Base-by-base conservation (phyloP, 2,888 invertebrate species). In the Panorpa germanica region DNA sequence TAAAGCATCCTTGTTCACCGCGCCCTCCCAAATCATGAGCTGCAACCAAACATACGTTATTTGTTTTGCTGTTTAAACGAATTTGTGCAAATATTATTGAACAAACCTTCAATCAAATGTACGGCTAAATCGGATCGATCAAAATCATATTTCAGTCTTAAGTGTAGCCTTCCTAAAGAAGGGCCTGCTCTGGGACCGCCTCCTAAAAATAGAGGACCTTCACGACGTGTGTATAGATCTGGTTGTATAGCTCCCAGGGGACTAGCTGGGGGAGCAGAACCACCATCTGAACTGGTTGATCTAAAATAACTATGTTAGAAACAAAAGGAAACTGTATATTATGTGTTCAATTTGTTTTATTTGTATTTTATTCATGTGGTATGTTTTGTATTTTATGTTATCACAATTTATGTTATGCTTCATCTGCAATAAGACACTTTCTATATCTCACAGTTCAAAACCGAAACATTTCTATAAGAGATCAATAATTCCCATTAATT, bases 51-150 rank as follows among this genome's bases (percentile, higher is more conserved):
- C 27, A 24, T 19, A 8, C 20, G 7, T 34, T 26, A 28, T 17
- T 25, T 21, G 28, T 19, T 23, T 18, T 25, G 20, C 29, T 34
- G 18, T 25, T 14, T 23, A 10, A 12, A 5, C 12, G 23, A 17
- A 34, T 35, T 16, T 32, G 33, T 32, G 23, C 9, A 32, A 9
- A 30, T 9, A 24, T 16, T 11, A 13, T 22, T 24, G 16, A 25
- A 25, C 39, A 43, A 46, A 81, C 82, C 82, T 71, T 88, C 86
- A 53, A 88, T 86, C 39, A 88, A 61, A 56, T 88, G 85, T n/a
- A 86, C 77, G 39, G 83, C 75, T 40, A 90, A 61, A 52, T 90
- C 88, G 10, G 85, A 86, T 38, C 81, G 65, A 50, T 86, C 78
- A 46, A 85, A 85, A 55, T 88, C 88, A 46, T 88, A 90, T 44